Percentiles rank a stretch among this genome's conserved stretches.
phyloP scores from a whole-genome alignment of 1,140 invertebrate species.

The Limonius californicus region DNA sequence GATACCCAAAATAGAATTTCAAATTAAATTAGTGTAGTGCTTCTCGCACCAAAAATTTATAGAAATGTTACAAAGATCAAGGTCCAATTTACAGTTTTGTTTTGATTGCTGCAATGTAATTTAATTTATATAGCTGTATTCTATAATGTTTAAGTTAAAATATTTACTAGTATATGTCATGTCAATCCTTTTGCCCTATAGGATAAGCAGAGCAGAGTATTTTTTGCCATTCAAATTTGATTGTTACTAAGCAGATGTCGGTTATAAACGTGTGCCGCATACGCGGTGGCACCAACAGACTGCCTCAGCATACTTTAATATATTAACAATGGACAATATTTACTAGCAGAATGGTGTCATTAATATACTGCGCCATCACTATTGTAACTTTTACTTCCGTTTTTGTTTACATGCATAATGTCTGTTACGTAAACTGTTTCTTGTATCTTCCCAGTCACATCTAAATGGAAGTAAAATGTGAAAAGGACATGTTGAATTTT shows the following conservation, averaged over 20 bases:
- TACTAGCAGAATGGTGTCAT: neutral
- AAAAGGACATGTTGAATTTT: neutral
- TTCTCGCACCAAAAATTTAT: too few species aligned
- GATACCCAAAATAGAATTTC: too few species aligned
- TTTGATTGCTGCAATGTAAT: constrained; percentile 1
- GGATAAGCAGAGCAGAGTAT: constrained; percentile 45
- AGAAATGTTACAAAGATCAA: constrained; percentile 1
- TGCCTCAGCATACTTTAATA: constrained; percentile 20
- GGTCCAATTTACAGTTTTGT: neutral
- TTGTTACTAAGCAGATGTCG: constrained; percentile 18
- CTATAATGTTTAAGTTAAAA: constrained; percentile 8
- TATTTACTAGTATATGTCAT: constrained; percentile 12
- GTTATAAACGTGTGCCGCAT: neutral
- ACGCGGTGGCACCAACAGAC: neutral
- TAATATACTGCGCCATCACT: too few species aligned
- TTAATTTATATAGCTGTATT: constrained; percentile 14
- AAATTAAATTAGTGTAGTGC: too few species aligned
- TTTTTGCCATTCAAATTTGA: constrained; percentile 29
- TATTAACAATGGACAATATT: constrained; percentile 22
- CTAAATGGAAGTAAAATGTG: constrained; percentile 15
- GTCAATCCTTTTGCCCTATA: constrained; percentile 27
- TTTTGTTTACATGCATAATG: too few species aligned
- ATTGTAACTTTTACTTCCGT: neutral
- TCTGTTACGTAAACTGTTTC: neutral
- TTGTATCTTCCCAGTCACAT: neutral